Base-by-base conservation (phyloP, 2,113 vertebrate species). In the Nothocercus julius region DNA sequence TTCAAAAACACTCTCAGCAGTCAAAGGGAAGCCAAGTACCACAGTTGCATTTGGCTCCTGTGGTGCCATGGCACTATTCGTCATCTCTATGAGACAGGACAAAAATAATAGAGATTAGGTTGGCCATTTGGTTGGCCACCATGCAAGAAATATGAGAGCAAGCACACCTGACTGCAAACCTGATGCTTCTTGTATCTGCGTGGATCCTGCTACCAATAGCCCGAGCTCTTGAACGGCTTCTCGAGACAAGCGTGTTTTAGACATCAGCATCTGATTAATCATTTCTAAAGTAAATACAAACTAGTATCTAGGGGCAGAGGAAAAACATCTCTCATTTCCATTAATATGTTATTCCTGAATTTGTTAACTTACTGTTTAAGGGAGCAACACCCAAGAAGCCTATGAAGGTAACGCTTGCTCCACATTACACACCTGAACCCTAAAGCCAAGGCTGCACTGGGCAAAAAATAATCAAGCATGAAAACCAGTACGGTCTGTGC, bases 361-460 rank as follows among this genome's bases (percentile, higher is more conserved):
- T 83, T 56, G 36, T 51, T 80, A 61, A 25, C 44, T 59, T 81
- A 40, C 28, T 75, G 51, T 27, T 63, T 36, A 54, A 49, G 28
- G 8, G 40, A 88, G 70, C n/a, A 63, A 49, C 1, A 6, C 34
- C 82, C 42, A 72, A 51, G 70, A 68, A 24, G 5, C 15, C 45
- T 63, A n/a, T 24, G 54, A 47, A 54, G n/a, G 36, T 3, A 81
- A 75, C 2, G 21, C 42, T n/a, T 0, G 2, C 40, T 47, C 15
- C 25, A 32, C 21, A 19, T 14, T 20, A n/a, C 0, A 42, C 9
- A 36, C 13, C 10, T 49, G 59, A 1, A 62, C 0, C 1, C 21
- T 49, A 13, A 64, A 5, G 1, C 63, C 25, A 53, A 78, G 36
- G 61, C 13, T 40, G 66, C 8, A 27, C 13, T 30, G 12, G 84